Evolutionary conservation across 2,888 invertebrate species (phyloP).

Genomic region (Ophioninae sp.): DNA sequence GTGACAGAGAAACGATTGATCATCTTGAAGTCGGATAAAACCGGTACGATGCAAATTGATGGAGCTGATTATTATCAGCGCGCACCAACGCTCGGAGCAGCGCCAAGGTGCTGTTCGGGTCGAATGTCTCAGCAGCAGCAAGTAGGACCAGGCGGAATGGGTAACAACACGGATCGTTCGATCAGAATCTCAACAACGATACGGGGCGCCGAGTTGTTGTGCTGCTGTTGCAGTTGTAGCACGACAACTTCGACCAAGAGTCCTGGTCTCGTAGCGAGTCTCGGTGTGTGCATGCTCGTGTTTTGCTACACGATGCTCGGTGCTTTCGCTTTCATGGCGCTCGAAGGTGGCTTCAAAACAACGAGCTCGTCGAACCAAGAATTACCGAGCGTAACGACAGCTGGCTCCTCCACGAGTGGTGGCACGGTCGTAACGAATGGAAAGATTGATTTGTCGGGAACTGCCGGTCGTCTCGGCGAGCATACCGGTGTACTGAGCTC

Average conservation of each 20-base stretch:
- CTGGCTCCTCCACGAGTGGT: not conserved
- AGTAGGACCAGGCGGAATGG: conserved; percentile 64
- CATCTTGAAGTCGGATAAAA: conserved; percentile 16
- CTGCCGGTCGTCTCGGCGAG: conserved; percentile 1
- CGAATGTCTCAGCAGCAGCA: conserved; percentile 66
- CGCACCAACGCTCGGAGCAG: conserved; percentile 54
- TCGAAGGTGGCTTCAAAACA: conserved; percentile 86
- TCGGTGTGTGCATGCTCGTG: conserved; percentile 92
- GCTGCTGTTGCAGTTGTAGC: conserved; percentile 84
- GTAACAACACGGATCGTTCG: conserved; percentile 55
- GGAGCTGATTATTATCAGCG: conserved; percentile 76
- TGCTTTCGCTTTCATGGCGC: conserved; percentile 93
- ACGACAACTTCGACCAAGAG: conserved; percentile 80
- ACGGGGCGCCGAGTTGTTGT: conserved; percentile 79
- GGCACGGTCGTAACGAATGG: not conserved
- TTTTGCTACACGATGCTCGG: conserved; percentile 95
- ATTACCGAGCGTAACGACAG: conserved; percentile 61
- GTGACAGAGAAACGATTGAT: conserved; percentile 27
- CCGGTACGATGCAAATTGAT: conserved; percentile 73
- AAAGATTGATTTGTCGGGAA: conserved; percentile 38
- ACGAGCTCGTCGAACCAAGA: conserved; percentile 65
- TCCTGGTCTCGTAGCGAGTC: conserved; percentile 88
- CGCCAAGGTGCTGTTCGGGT: conserved; percentile 75
- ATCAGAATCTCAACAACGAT: conserved; percentile 66
- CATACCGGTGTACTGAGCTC: not conserved